phyloP scores from a whole-genome alignment of 2,113 vertebrate genomes.

The Anguilla rostrata region DNA sequence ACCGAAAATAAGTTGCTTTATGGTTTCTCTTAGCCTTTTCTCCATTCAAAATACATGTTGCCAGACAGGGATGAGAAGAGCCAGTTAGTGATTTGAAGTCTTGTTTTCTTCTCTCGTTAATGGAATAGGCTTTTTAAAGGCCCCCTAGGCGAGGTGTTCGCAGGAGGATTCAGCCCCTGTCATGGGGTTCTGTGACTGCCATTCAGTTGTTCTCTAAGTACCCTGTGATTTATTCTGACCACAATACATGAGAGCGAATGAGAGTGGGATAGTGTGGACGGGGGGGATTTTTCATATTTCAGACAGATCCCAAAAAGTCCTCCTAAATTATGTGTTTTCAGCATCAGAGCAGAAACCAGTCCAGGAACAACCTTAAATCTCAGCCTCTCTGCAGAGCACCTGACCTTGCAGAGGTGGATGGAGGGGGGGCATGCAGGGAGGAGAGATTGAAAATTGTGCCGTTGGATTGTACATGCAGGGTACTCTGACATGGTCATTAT shows the following conservation, averaged over 20 bases:
- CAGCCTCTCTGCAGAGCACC: not conserved
- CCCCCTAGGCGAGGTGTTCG: not conserved
- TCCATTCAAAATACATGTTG: not conserved
- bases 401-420: conserved; percentile 16
- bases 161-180: not conserved
- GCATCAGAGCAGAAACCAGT: not conserved
- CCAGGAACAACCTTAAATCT: not conserved
- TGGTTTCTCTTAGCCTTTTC: not conserved
- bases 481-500: not conserved
- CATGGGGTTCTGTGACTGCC: too few species aligned
- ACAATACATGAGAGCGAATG: not conserved
- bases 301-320: not conserved
- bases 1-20: not conserved
- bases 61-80: not conserved
- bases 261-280: not conserved
- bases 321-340: not conserved
- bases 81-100: not conserved
- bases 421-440: conserved; percentile 8
- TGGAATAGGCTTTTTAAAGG: not conserved
- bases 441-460: not conserved
- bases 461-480: not conserved
- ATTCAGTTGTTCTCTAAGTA: not conserved
- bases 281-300: not conserved
- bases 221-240: not conserved
- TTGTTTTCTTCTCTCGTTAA: not conserved